Percentiles rank a stretch among this genome's conserved stretches.
phyloP scores from a whole-genome alignment of 2,797 vertebrate species.

The Carapus acus region DNA sequence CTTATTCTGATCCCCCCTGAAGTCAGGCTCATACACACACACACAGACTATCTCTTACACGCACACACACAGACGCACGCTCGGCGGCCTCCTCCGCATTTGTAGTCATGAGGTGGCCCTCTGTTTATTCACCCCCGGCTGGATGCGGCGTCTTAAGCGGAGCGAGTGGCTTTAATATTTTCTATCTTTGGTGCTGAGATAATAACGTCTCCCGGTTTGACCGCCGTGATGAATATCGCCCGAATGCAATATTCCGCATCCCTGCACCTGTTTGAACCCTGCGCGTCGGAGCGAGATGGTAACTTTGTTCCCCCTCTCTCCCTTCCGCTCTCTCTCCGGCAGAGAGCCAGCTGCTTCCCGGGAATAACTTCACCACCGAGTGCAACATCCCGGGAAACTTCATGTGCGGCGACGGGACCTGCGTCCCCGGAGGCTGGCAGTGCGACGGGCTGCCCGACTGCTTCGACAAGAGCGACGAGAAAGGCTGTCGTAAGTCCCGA shows the following conservation, averaged over 20 bases:
- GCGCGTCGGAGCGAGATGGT: slow-evolving; percentile 19
- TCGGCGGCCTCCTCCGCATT: slow-evolving; percentile 34
- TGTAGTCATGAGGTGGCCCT: slow-evolving; percentile 34
- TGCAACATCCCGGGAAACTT: slow-evolving; percentile 97
- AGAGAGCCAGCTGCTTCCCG: slow-evolving; percentile 92
- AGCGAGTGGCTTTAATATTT: slow-evolving; percentile 30
- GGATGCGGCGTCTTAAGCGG: slow-evolving; percentile 32
- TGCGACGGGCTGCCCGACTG: slow-evolving; percentile 90
- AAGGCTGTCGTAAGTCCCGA: slow-evolving; percentile 93
- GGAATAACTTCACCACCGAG: slow-evolving; percentile 92
- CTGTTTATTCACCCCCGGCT: slow-evolving; percentile 33
- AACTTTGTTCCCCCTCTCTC: slow-evolving; percentile 17
- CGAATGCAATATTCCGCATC: slow-evolving; percentile 14
- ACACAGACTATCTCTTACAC: no score
- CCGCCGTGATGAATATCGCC: slow-evolving; percentile 33
- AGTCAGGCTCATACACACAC: slow-evolving; percentile 2
- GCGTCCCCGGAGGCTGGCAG: slow-evolving; percentile 88
- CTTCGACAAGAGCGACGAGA: slow-evolving; percentile 92
- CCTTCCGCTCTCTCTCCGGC: slow-evolving; percentile 17
- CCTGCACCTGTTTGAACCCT: slow-evolving; percentile 22
- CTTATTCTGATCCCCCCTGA: slow-evolving; percentile 22
- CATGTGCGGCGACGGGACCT: slow-evolving; percentile 91
- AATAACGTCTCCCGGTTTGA: slow-evolving; percentile 27
- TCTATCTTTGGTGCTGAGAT: slow-evolving; percentile 27
- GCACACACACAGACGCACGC: slow-evolving; percentile 17